Evolutionary conservation across 2,113 vertebrate species (phyloP).

Genomic region (Leiothrix lutea): DNA sequence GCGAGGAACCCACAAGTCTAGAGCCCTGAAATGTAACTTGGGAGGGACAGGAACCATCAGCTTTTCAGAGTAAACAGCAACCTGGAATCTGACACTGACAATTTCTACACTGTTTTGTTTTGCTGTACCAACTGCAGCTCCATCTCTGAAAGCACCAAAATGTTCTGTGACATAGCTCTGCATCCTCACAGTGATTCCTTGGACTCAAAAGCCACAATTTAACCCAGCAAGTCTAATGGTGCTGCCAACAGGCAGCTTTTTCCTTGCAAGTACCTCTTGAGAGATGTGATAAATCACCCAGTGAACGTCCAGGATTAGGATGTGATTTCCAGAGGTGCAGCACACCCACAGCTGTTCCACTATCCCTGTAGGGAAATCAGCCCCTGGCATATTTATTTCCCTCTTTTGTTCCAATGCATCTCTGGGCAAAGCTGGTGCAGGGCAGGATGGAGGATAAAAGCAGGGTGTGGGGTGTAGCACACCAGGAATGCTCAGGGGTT

Average conservation of each 20-base stretch:
- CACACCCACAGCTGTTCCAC: background rate
- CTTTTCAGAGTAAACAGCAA: background rate
- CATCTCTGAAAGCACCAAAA: background rate
- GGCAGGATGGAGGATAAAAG: background rate
- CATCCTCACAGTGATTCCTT: background rate
- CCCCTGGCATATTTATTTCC: background rate
- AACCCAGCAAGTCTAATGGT: background rate
- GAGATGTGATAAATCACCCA: background rate
- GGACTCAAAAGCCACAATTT: background rate
- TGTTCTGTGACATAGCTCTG: background rate
- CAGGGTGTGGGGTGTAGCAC: background rate
- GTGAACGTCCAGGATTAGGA: background rate
- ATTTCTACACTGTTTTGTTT: rapidly evolving
- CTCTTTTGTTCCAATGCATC: background rate
- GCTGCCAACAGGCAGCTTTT: constrained; percentile 10
- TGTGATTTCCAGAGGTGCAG: background rate
- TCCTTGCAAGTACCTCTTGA: constrained; percentile 7
- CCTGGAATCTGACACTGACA: background rate
- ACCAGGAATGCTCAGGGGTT: constrained; percentile 53
- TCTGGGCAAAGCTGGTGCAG: background rate
- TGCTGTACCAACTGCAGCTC: background rate
- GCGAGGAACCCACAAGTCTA: background rate
- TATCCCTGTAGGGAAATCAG: background rate
- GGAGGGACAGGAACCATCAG: rapidly evolving
- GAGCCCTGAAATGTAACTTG: background rate